Percentiles rank a stretch among this genome's conserved stretches.
These are phyloP conservation scores for Tupiocoris notatus DNA, from an alignment of 2,888 invertebrate genomes.

Conservation along the genomic window DNA sequence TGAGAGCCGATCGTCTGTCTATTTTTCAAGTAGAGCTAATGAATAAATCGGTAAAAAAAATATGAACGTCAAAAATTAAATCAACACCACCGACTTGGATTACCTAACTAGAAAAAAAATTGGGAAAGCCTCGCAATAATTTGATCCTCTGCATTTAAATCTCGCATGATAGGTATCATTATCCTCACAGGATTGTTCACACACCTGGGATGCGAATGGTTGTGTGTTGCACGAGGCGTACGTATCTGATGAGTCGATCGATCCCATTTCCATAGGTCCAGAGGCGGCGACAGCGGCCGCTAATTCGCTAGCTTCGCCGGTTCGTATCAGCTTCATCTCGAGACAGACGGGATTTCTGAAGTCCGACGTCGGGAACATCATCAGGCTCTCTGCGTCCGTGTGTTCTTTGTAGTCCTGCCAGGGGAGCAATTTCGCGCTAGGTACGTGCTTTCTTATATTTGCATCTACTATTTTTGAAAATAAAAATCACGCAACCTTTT, in stretches of 20 bases:
- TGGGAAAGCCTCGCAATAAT: too few species aligned
- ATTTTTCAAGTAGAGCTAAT: too few species aligned
- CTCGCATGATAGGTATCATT: too few species aligned
- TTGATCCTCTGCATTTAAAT: too few species aligned
- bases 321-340: slow-evolving; percentile 69
- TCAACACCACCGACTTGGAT: too few species aligned
- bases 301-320: slow-evolving; percentile 56
- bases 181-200: too few species aligned
- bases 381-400: slow-evolving; percentile 85
- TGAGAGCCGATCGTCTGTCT: too few species aligned
- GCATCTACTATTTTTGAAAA: too few species aligned
- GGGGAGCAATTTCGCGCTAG: too few species aligned
- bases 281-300: slow-evolving; percentile 11
- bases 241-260: slow-evolving; percentile 81
- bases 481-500: too few species aligned
- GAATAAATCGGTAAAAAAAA: neutral
- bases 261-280: slow-evolving; percentile 54
- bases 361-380: slow-evolving; percentile 82
- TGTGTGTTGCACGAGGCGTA: slow-evolving; percentile 96
- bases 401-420: slow-evolving; percentile 84
- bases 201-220: slow-evolving; percentile 77
- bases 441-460: neutral
- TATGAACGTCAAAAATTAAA: neutral
- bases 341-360: slow-evolving; percentile 78
- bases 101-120: too few species aligned